These are phyloP conservation scores for Caenorhabditis uteleia DNA, from an alignment of 2,888 invertebrate species.

Conservation along the genomic window DNA sequence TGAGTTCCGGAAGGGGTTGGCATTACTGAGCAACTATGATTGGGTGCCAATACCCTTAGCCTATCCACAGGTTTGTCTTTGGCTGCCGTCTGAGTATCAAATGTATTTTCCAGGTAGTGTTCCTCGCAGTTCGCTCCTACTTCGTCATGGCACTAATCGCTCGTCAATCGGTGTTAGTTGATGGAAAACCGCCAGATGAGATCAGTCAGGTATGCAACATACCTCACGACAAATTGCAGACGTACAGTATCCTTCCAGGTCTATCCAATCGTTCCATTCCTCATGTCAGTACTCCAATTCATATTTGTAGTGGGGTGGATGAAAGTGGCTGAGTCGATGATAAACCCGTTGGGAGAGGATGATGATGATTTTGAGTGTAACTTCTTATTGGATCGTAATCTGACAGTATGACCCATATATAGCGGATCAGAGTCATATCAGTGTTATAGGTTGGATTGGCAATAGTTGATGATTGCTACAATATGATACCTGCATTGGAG, in stretches of 20 bases:
- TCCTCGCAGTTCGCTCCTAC: constrained; percentile 65
- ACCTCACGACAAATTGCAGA: background rate
- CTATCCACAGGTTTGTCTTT: constrained; percentile 52
- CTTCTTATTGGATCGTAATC: constrained; percentile 52
- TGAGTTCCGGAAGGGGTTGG: constrained; percentile 53
- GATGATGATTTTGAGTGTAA: constrained; percentile 64
- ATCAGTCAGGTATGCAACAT: constrained; percentile 23
- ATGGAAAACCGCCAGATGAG: constrained; percentile 45
- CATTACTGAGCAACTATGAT: constrained; percentile 54
- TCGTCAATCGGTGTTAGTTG: constrained; percentile 57
- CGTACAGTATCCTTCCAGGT: constrained; percentile 18
- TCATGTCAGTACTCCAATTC: constrained; percentile 64
- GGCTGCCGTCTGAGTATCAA: background rate
- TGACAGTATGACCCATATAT: too few relatives aligned
- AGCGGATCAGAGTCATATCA: background rate
- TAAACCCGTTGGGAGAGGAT: constrained; percentile 65
- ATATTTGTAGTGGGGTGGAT: constrained; percentile 67
- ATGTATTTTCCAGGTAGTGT: constrained; percentile 57
- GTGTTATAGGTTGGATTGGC: constrained; percentile 38
- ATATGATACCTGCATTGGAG: constrained; percentile 39
- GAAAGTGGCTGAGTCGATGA: constrained; percentile 64
- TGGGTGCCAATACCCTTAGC: constrained; percentile 65
- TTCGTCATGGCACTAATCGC: constrained; percentile 62
- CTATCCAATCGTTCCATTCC: constrained; percentile 58
- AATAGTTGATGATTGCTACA: constrained; percentile 55